Conservation (phyloP, 2,888 invertebrate species). For the Pedicia rivosa region DNA sequence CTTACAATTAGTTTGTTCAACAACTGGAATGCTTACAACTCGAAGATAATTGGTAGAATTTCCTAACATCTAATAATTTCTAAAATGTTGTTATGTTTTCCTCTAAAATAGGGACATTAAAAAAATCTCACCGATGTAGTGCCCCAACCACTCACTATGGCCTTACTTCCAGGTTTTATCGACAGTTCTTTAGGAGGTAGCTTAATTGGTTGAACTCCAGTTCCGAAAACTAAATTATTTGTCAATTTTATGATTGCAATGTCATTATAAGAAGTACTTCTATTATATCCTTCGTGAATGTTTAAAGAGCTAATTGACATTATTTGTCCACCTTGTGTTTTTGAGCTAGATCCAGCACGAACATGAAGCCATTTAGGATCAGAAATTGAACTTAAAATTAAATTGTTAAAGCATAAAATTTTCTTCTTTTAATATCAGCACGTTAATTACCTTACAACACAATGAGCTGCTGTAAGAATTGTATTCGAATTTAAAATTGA, state of each 20-base stretch:
- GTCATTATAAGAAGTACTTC: background rate
- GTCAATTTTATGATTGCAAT: background rate
- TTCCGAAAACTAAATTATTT: background rate
- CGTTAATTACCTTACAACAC: conserved; percentile 8
- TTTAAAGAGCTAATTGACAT: background rate
- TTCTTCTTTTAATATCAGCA: background rate
- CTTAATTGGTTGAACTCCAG: background rate
- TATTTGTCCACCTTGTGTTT: background rate
- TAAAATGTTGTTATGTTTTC: too few relatives aligned
- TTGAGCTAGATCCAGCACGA: background rate
- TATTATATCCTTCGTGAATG: background rate
- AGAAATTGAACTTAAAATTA: background rate
- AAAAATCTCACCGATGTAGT: too few relatives aligned
- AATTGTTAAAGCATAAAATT: too few relatives aligned
- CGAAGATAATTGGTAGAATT: too few relatives aligned
- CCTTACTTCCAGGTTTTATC: too few relatives aligned
- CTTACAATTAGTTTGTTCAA: too few relatives aligned
- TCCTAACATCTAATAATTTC: too few relatives aligned
- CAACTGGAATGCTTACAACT: too few relatives aligned
- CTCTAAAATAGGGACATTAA: too few relatives aligned
- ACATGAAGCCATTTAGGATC: background rate
- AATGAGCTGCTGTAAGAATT: conserved; percentile 15
- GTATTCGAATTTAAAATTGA: conserved; percentile 13
- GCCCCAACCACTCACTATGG: too few relatives aligned
- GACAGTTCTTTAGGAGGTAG: too few relatives aligned